Conservation (phyloP, 2,888 invertebrate genomes). For the Ennomos erosarius region DNA sequence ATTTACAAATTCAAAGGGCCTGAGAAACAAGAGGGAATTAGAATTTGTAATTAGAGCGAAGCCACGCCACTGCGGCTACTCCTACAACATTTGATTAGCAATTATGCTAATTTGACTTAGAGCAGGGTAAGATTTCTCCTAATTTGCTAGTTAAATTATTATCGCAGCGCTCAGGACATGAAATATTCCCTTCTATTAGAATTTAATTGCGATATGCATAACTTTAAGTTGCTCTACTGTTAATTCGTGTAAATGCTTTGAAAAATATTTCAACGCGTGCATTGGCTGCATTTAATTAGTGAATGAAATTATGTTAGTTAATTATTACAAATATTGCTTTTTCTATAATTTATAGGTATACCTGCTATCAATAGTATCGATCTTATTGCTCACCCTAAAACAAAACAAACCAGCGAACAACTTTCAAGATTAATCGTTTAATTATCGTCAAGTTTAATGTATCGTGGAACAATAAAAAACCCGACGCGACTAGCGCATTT, state of each 20-base stretch:
- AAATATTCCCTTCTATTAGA: conserved; percentile 50
- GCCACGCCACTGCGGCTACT: conserved; percentile 70
- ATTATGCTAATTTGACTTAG: conserved; percentile 84
- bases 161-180: conserved; percentile 64
- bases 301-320: too few relatives aligned
- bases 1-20: conserved; percentile 83
- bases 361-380: too few relatives aligned
- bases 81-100: conserved; percentile 84
- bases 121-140: conserved; percentile 82
- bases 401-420: conserved; percentile 37
- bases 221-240: conserved; percentile 11
- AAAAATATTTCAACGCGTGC: conserved; percentile 37
- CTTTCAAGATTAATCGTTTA: conserved; percentile 60
- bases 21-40: conserved; percentile 83
- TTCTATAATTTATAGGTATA: too few relatives aligned
- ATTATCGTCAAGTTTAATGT: conserved; percentile 65
- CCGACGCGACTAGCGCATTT: conserved; percentile 37
- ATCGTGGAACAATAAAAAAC: conserved; percentile 53
- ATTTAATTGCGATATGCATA: conserved; percentile 45
- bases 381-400: conserved; percentile 17
- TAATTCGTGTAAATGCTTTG: conserved; percentile 8
- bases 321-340: too few relatives aligned
- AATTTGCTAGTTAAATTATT: conserved; percentile 83
- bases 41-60: conserved; percentile 83
- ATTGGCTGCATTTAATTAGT: neutral